Evolutionary conservation across 2,113 vertebrate genomes (phyloP).

Genomic region (Piprites chloris): DNA sequence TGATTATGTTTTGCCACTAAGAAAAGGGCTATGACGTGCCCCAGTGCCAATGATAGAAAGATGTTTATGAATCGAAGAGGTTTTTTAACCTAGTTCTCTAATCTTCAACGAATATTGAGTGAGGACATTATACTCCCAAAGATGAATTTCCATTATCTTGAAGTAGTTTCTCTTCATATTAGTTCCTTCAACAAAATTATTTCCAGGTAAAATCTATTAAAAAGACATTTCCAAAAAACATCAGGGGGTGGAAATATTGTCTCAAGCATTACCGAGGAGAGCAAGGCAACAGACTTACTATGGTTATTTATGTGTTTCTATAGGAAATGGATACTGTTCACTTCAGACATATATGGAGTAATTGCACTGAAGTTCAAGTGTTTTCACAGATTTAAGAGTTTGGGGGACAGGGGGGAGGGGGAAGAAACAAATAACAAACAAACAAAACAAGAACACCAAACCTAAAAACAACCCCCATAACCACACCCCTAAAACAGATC

Average conservation of each 20-base stretch:
- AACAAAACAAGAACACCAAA: not conserved
- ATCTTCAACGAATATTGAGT: not conserved
- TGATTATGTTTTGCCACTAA: not conserved
- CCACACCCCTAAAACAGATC: not conserved
- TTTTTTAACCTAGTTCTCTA: not conserved
- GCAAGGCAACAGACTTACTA: not conserved
- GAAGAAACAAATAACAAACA: not conserved
- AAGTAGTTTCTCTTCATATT: not conserved
- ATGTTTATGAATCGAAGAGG: not conserved
- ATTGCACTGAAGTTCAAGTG: not conserved
- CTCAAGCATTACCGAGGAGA: not conserved
- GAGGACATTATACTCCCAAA: not conserved
- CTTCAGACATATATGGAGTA: not conserved
- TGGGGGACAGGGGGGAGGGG: not conserved
- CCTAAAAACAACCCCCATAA: rapidly evolving
- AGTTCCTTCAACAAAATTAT: not conserved
- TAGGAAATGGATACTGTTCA: not conserved
- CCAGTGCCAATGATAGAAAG: not conserved
- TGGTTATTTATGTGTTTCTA: not conserved
- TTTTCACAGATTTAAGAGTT: not conserved
- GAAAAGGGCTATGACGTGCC: not conserved
- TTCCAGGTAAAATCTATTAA: not conserved
- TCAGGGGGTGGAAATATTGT: not conserved
- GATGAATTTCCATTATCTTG: not conserved
- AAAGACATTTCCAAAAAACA: not conserved